Evolutionary conservation across 2,888 invertebrate genomes (phyloP), one percentile per base, ranked within the genome.

Genomic region (Amblyjoppa proteus): DNA sequence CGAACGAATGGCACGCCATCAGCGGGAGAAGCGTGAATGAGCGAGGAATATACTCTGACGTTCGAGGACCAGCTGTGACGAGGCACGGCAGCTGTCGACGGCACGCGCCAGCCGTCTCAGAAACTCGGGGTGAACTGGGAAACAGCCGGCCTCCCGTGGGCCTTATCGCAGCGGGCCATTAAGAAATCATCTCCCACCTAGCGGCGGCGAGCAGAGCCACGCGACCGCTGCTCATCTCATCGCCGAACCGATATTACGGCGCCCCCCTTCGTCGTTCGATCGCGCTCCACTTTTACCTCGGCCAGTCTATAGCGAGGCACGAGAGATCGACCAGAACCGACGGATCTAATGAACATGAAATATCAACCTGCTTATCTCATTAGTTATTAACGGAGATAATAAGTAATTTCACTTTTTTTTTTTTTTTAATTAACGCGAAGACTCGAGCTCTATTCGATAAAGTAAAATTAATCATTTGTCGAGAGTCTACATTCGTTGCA

Each of bases 61-160:
- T 53, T 20, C 45, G 61, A 45, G 38, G 38, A 75, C 80, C 81
- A 85, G 81, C 79, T 82, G 85, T 64, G 69, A 69, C 69, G 28
- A 58, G 51, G 61, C 61, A 82, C 51, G 81, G 90, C 92, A 92
- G 91, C 90, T 92, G 92, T 86, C 86, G 83, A 83, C 89, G 92
- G 92, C 93, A 92, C 93, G 93, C 90, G 93, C 90, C 91, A 89
- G 87, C 89, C 88, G 91, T 90, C 91, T 88, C 81, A 58, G 83
- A 83, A 88, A 87, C 89, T 91, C 90, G 90, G 90, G 90, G 89
- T 89, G 90, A 91, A 90, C 90, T 88, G 73, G 74, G 81, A 77
- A 89, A 87, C 90, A 90, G 88, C 91, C 87, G 91, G 90, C 90
- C 86, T 87, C 84, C 81, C 76, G 45, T 73, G 58, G 77, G 75